Conservation (phyloP, 2,888 invertebrate species). For the Marronus borbonicus region DNA sequence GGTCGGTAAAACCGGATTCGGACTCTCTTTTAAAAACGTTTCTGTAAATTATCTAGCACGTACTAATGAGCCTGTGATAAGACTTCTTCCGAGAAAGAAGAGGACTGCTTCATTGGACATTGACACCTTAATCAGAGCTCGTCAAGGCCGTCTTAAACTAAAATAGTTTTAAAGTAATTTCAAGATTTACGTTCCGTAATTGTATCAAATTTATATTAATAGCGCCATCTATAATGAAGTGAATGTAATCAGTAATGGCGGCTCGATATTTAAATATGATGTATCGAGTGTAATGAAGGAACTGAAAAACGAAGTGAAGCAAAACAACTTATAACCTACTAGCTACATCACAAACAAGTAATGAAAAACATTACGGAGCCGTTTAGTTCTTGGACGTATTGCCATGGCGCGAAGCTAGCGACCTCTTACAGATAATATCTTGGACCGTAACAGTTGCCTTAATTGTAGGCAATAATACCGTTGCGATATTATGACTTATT, state of each 20-base stretch:
- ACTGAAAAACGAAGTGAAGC: neutral
- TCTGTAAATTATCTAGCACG: neutral
- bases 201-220: neutral
- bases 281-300: neutral
- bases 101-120: too few relatives aligned
- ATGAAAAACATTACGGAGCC: neutral
- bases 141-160: neutral
- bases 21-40: neutral
- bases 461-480: constrained; percentile 15
- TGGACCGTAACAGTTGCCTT: constrained; percentile 24
- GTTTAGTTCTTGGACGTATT: neutral
- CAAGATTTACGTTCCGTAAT: constrained; percentile 10
- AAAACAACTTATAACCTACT: neutral
- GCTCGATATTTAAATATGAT: too few relatives aligned
- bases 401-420: neutral
- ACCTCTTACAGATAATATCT: constrained; percentile 6
- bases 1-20: neutral
- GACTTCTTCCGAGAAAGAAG: too few relatives aligned
- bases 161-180: neutral
- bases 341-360: neutral
- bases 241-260: neutral
- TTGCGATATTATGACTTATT: constrained; percentile 16
- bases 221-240: neutral
- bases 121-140: too few relatives aligned
- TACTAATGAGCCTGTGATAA: neutral